These are phyloP conservation scores for Phortica magna DNA, from an alignment of 2,888 invertebrate genomes.

Conservation along the genomic window DNA sequence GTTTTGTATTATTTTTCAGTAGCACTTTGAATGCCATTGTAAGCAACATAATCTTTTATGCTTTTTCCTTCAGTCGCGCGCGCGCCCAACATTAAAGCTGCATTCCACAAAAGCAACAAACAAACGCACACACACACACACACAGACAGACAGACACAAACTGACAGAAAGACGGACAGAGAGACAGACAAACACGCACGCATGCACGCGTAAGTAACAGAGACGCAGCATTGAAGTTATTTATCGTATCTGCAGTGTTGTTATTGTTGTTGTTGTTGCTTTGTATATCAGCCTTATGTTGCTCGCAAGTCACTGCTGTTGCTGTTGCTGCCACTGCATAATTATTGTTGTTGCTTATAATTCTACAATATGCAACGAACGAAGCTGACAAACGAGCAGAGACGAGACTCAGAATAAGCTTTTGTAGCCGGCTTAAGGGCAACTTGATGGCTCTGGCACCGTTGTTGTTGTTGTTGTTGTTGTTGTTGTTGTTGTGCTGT, in stretches of 20 bases:
- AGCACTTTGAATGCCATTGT: slow-evolving; percentile 75
- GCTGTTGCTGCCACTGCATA: slow-evolving; percentile 27
- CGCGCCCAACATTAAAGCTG: background rate
- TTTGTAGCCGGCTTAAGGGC: slow-evolving; percentile 18
- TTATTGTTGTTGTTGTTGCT: slow-evolving; percentile 27
- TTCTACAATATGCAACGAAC: slow-evolving; percentile 17
- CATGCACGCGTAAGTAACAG: slow-evolving; percentile 1
- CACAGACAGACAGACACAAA: background rate
- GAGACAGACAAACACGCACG: background rate
- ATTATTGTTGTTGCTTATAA: slow-evolving; percentile 21
- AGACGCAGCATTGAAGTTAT: background rate
- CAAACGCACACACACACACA: background rate
- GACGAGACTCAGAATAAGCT: too few species aligned
- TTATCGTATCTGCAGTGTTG: slow-evolving; percentile 44
- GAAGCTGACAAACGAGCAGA: background rate
- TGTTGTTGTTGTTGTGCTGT: background rate
- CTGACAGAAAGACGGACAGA: background rate
- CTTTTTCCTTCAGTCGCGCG: slow-evolving; percentile 37
- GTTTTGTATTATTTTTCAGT: slow-evolving; percentile 72
- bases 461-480: background rate
- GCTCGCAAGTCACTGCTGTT: background rate
- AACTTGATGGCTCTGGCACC: background rate
- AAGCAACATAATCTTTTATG: slow-evolving; percentile 68
- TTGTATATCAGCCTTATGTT: slow-evolving; percentile 12
- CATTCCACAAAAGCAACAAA: background rate